These are phyloP conservation scores for Nesoenas mayeri DNA, from an alignment of 2,113 vertebrate species.

Conservation along the genomic window DNA sequence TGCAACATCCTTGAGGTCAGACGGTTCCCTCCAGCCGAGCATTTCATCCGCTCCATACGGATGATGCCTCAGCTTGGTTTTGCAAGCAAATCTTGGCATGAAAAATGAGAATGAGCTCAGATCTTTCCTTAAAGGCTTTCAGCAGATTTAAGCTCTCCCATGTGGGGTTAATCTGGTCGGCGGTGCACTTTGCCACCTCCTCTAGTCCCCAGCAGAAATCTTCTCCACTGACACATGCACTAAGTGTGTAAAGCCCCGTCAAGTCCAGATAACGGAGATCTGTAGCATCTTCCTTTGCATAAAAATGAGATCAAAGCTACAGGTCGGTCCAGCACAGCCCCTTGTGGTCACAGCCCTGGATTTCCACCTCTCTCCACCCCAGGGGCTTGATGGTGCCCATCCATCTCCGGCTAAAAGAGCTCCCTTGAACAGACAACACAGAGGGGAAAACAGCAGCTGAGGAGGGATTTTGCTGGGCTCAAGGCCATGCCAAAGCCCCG, in stretches of 20 bases:
- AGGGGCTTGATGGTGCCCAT: background rate
- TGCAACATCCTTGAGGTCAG: background rate
- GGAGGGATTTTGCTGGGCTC: background rate
- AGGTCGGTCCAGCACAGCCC: background rate
- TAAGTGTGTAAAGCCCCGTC: background rate
- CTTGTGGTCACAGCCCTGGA: background rate
- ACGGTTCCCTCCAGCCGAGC: background rate
- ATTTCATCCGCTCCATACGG: fast-evolving
- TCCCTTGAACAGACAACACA: background rate
- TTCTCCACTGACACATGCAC: background rate
- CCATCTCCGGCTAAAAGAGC: background rate
- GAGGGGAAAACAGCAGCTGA: background rate
- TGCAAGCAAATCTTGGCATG: fast-evolving
- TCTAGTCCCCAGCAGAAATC: background rate
- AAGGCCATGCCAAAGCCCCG: background rate
- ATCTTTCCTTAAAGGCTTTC: background rate
- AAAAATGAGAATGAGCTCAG: background rate
- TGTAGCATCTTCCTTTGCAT: background rate
- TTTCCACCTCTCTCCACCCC: background rate
- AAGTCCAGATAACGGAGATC: background rate
- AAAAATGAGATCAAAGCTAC: background rate
- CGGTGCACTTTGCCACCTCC: background rate
- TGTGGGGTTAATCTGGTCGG: background rate
- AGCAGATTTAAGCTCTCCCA: background rate
- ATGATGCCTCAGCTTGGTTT: background rate